Conservation (phyloP, 2,797 vertebrate genomes). For the Pseudomugil tenellus region DNA sequence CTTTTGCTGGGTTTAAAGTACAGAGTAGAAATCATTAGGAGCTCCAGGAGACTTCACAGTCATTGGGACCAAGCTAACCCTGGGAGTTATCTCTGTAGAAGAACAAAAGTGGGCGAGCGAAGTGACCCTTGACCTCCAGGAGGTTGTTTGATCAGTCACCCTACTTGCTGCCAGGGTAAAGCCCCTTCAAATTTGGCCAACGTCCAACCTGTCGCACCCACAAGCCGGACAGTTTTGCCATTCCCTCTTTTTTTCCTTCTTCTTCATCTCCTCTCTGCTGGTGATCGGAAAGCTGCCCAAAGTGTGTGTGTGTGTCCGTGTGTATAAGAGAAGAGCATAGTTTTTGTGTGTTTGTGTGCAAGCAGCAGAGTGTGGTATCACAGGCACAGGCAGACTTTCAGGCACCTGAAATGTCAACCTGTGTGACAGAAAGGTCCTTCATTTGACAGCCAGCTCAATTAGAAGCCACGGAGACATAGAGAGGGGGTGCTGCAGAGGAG, state of each 20-base stretch:
- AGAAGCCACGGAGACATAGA: conserved; percentile 69
- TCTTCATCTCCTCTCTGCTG: conserved; percentile 45
- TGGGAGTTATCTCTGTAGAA: conserved; percentile 70
- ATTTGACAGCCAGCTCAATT: conserved; percentile 83
- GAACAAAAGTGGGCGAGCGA: conserved; percentile 57
- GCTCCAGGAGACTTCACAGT: conserved; percentile 74
- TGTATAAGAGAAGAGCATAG: conserved; percentile 1
- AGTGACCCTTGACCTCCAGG: conserved; percentile 71
- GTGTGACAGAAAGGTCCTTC: conserved; percentile 82
- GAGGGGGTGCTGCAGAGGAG: conserved; percentile 32
- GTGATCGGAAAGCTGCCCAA: conserved; percentile 51
- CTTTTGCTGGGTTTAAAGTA: conserved; percentile 78
- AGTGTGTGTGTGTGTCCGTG: conserved; percentile 30
- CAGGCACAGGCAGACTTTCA: conserved; percentile 78
- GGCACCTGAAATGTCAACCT: conserved; percentile 86
- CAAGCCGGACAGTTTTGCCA: conserved; percentile 25
- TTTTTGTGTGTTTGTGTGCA: conserved; percentile 9
- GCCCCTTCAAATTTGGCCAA: conserved; percentile 53
- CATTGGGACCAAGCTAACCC: conserved; percentile 60
- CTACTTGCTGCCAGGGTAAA: conserved; percentile 25
- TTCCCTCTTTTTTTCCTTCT: conserved; percentile 21
- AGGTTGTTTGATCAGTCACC: conserved; percentile 55
- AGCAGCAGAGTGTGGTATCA: conserved; percentile 37
- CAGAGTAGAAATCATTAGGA: conserved; percentile 80
- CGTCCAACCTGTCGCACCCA: conserved; percentile 54